Conservation (phyloP, 2,113 vertebrate species). For the Fregetta grallaria region DNA sequence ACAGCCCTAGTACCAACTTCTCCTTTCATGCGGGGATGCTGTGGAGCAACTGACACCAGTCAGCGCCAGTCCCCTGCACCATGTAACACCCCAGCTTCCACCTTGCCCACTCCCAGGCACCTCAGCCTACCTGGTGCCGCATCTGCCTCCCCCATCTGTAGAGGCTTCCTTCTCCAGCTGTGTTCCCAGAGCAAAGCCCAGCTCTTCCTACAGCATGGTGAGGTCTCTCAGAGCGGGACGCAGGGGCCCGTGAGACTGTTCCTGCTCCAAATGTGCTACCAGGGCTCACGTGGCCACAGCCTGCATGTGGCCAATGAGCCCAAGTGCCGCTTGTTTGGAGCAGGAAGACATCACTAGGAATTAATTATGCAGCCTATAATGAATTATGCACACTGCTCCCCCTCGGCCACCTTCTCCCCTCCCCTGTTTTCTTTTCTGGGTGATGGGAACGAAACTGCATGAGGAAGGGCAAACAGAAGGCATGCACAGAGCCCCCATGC, state of each 20-base stretch:
- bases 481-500: neutral
- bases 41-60: neutral
- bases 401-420: rapidly evolving
- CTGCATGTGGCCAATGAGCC: rapidly evolving
- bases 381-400: neutral
- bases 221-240: neutral
- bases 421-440: neutral
- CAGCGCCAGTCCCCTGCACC: neutral
- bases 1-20: neutral
- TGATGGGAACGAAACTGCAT: neutral
- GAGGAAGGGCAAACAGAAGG: neutral
- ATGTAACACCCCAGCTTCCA: neutral
- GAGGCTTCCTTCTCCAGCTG: neutral
- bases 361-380: neutral
- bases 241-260: neutral
- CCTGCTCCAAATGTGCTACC: neutral
- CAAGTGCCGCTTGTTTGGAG: neutral
- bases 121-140: neutral
- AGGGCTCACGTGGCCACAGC: neutral
- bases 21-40: neutral
- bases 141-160: neutral
- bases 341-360: neutral
- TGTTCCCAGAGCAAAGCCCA: rapidly evolving
- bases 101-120: neutral
- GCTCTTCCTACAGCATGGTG: neutral